Evolutionary conservation across 1,140 invertebrate species (phyloP), one percentile per base, ranked within the genome.

Genomic region (Lepidotrigona ventralis): DNA sequence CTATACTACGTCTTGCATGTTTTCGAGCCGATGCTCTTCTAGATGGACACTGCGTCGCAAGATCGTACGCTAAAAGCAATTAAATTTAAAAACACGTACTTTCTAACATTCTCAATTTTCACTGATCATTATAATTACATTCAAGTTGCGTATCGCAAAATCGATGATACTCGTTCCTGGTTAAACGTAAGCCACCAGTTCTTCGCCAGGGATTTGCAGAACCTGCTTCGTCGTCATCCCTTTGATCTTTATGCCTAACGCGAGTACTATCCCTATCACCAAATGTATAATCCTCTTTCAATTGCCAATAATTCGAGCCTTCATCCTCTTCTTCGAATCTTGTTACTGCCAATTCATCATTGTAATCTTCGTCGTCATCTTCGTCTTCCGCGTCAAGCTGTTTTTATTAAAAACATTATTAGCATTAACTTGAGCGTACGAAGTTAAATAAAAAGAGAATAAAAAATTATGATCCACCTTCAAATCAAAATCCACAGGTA

Each of bases 21-120:
- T 97, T 96, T n/a, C 96, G 95, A 90, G 95, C 95, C 9, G 95
- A 96, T 33, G 95, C 95, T 63, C 96, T 95, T 77, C 96, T 94
- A 63, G 96, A 96, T 77, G 96, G 96, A 91, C 96, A 97, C 88
- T 97, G 97, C 23, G 96, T 97, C 74, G 97, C 97, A 91, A 98
- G 92, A 93, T 98, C 97, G 90, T 97, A 97, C 75, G 97, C 97
- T 96, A 53, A 90, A 88, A 60, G 84, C 26, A 72, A 46, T 54
- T 53, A 56, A 0, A 64, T 69, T 63, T 39, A 8, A 9, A 56
- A 46, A 39, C 23, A 46, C 33, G 19, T 9, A 33, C 39, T 9
- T 29, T 56, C 19, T n/a, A 39, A n/a, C 21, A 1, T 60, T 1
- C 0, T 46, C 6, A 46, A 5, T 19, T 21, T n/a, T n/a, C 15